Evolutionary conservation across 2,888 invertebrate species (phyloP).

Genomic region (Eupithecia centaureata): DNA sequence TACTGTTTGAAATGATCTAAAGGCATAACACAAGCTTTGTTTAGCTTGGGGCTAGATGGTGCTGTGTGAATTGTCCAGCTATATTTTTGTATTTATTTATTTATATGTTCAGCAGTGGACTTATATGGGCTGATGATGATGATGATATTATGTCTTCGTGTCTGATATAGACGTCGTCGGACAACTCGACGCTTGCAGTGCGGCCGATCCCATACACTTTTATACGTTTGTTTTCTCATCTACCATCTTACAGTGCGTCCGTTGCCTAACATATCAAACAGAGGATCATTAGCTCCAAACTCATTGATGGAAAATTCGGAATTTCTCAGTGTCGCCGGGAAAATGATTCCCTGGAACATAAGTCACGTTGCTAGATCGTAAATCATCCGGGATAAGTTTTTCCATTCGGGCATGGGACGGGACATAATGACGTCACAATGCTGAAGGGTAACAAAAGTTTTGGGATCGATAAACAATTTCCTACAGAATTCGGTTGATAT

Average conservation of each 20-base stretch:
- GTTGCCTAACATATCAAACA: conserved; percentile 6
- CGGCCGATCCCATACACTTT: not conserved
- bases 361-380: conserved; percentile 50
- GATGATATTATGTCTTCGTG: too few relatives aligned
- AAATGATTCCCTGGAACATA: conserved; percentile 47
- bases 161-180: too few relatives aligned
- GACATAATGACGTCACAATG: conserved; percentile 29
- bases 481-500: too few relatives aligned
- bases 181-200: not conserved
- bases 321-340: conserved; percentile 26
- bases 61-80: too few relatives aligned
- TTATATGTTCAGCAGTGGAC: too few relatives aligned
- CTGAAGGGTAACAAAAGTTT: conserved; percentile 10
- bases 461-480: conserved; percentile 4
- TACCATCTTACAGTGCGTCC: not conserved
- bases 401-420: conserved; percentile 32
- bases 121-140: too few relatives aligned
- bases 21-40: too few relatives aligned
- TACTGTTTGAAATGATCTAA: too few relatives aligned
- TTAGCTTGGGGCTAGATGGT: too few relatives aligned
- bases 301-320: conserved; percentile 34
- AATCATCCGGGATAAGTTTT: conserved; percentile 48
- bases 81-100: too few relatives aligned
- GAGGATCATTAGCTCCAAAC: conserved; percentile 6
- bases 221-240: not conserved